phyloP scores from a whole-genome alignment of 2,113 vertebrate genomes.

The Serinus canaria region DNA sequence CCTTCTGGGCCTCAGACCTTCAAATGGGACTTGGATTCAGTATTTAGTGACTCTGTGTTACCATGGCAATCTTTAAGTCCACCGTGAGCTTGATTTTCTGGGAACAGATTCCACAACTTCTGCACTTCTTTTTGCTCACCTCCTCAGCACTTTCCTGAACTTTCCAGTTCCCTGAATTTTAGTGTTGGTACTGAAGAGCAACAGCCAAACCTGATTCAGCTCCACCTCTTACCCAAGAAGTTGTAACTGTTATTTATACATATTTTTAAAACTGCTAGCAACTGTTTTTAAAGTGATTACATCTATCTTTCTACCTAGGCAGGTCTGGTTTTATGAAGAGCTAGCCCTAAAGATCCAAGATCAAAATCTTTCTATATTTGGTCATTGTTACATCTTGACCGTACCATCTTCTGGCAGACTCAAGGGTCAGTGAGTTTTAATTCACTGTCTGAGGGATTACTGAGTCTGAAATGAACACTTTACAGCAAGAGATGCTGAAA shows the following conservation, averaged over 20 bases:
- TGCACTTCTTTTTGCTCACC: not conserved
- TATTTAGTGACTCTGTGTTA: slow-evolving; percentile 64
- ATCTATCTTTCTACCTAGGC: not conserved
- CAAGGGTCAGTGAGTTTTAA: not conserved
- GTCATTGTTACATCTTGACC: not conserved
- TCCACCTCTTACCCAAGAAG: not conserved
- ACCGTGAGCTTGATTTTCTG: not conserved
- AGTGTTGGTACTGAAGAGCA: not conserved
- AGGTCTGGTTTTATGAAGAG: not conserved
- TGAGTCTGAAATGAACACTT: not conserved
- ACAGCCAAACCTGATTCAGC: not conserved
- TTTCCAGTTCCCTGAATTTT: not conserved
- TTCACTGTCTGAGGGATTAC: not conserved
- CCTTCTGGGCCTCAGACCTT: slow-evolving; percentile 16
- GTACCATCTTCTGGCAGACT: not conserved
- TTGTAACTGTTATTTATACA: not conserved
- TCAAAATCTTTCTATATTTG: not conserved
- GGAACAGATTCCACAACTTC: not conserved
- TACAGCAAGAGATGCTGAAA: not conserved
- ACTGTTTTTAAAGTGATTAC: not conserved
- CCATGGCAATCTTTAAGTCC: slow-evolving; percentile 38
- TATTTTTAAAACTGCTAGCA: not conserved
- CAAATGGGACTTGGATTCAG: slow-evolving; percentile 10
- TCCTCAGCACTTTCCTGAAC: not conserved
- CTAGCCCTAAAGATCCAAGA: not conserved